Conservation (phyloP, 2,113 vertebrate genomes). For the Atherinomorus stipes region DNA sequence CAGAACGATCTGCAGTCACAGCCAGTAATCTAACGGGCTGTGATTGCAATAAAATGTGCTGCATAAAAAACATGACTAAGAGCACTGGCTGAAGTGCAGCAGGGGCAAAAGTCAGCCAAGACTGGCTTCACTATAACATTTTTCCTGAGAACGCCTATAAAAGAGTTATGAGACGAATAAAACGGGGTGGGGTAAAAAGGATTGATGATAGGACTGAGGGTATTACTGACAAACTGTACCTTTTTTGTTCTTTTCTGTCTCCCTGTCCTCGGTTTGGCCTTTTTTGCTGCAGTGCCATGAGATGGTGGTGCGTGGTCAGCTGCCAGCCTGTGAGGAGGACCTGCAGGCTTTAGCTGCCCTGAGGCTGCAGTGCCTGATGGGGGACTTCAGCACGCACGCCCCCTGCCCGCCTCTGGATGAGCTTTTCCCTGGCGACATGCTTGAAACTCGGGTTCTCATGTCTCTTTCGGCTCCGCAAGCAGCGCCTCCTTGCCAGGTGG, state of each 20-base stretch:
- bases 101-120: constrained; percentile 54
- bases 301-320: constrained; percentile 90
- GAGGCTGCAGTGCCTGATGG: constrained; percentile 89
- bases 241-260: background rate
- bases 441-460: constrained; percentile 82
- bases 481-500: constrained; percentile 61
- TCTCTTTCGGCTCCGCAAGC: constrained; percentile 67
- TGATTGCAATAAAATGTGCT: constrained; percentile 55
- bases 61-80: constrained; percentile 66
- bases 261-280: constrained; percentile 15
- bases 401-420: constrained; percentile 89
- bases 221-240: constrained; percentile 40
- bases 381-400: constrained; percentile 87
- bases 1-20: constrained; percentile 34
- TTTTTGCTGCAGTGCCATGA: constrained; percentile 87
- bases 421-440: constrained; percentile 82
- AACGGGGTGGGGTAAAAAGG: constrained; percentile 61
- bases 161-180: constrained; percentile 66
- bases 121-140: constrained; percentile 61
- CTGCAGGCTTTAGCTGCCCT: constrained; percentile 90
- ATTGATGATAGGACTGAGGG: constrained; percentile 52
- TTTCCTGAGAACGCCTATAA: constrained; percentile 70
- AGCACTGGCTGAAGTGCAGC: constrained; percentile 57
- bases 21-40: constrained; percentile 47
- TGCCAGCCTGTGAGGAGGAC: constrained; percentile 90